phyloP scores from a whole-genome alignment of 2,888 invertebrate species.

The Malachius bipustulatus region DNA sequence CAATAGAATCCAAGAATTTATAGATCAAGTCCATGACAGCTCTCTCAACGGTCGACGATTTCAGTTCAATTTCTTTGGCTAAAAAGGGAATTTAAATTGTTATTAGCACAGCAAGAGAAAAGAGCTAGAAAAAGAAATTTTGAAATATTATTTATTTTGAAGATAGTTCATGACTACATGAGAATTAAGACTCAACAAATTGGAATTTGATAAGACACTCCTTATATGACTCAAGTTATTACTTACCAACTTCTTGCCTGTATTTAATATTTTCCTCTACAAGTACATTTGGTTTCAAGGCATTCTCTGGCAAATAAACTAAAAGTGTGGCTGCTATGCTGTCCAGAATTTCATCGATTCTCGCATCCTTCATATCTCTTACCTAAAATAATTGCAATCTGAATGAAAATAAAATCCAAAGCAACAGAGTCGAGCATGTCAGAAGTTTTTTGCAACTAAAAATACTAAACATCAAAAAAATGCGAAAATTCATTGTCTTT shows the following conservation, averaged over 20 bases:
- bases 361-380: conserved; percentile 61
- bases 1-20: conserved; percentile 56
- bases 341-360: conserved; percentile 56
- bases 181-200: too few relatives aligned
- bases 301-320: conserved; percentile 48
- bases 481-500: too few relatives aligned
- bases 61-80: conserved; percentile 43
- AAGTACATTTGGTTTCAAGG: conserved; percentile 50
- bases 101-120: conserved; percentile 21
- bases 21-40: conserved; percentile 67
- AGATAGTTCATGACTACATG: too few relatives aligned
- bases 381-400: conserved; percentile 35
- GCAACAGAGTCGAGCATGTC: too few relatives aligned
- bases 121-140: too few relatives aligned
- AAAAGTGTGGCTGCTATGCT: conserved; percentile 50
- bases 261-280: conserved; percentile 49
- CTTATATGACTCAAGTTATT: too few relatives aligned
- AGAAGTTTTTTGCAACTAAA: too few relatives aligned
- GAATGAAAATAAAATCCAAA: too few relatives aligned
- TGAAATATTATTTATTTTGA: too few relatives aligned
- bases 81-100: conserved; percentile 3
- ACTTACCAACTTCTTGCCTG: conserved; percentile 40
- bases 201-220: too few relatives aligned
- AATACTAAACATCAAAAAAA: too few relatives aligned
- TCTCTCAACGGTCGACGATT: conserved; percentile 57